Evolutionary conservation across 2,888 invertebrate genomes (phyloP).

Genomic region (Synergus itoensis): DNA sequence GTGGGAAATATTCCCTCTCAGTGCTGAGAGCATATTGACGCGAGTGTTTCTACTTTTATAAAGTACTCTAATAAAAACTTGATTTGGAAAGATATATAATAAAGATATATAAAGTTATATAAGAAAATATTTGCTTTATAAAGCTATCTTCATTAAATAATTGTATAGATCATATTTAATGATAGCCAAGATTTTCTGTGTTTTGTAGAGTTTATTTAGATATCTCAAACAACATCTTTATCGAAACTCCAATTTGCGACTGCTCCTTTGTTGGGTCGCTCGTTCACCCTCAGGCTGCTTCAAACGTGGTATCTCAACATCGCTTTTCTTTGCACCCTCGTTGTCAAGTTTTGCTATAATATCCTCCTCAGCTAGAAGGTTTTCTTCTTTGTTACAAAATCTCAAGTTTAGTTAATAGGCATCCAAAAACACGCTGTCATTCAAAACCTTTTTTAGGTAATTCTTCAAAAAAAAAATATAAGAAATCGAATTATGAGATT

Average conservation of each 20-base stretch:
- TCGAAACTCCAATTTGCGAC: not conserved
- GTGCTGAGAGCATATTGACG: not conserved
- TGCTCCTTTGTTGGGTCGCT: not conserved
- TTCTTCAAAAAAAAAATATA: not conserved
- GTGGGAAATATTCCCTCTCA: conserved; percentile 1
- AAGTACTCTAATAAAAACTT: not conserved
- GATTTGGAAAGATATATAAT: not conserved
- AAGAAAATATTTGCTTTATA: not conserved
- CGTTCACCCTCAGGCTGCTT: conserved; percentile 10
- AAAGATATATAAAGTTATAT: too few species aligned
- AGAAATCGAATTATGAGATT: too few species aligned
- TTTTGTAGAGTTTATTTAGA: not conserved
- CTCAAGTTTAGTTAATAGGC: conserved; percentile 7
- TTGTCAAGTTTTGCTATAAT: conserved; percentile 16
- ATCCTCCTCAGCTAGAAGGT: not conserved
- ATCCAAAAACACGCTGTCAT: conserved; percentile 17
- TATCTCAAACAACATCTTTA: not conserved
- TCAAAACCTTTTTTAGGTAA: not conserved
- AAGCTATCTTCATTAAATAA: not conserved
- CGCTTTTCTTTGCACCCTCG: conserved; percentile 16
- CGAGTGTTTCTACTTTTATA: not conserved
- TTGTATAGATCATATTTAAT: not conserved
- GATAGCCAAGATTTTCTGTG: not conserved
- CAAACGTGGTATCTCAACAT: not conserved
- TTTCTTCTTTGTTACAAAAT: conserved; percentile 16